A percentile compares a stretch with the other conserved stretches of the same genome.
Evolutionary conservation across 2,888 invertebrate species (phyloP).

Genomic region (Buathra laborator): DNA sequence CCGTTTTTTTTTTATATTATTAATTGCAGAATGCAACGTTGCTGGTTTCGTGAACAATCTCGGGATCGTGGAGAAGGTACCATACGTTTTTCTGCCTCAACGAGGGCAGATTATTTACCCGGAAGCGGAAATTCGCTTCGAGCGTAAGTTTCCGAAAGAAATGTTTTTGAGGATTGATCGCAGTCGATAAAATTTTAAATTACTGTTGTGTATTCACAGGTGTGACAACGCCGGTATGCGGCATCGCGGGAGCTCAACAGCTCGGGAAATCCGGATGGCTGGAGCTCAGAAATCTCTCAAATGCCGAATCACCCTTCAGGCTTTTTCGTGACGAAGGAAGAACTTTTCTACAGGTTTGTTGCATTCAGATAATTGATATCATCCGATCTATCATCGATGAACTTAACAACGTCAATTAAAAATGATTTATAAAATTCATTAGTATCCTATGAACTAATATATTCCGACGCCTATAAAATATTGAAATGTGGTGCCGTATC

Average conservation of each 20-base stretch:
- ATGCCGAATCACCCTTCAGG: slow-evolving; percentile 92
- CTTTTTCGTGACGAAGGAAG: slow-evolving; percentile 93
- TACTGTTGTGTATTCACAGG: slow-evolving; percentile 85
- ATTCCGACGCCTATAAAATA: too few species aligned
- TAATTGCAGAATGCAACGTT: slow-evolving; percentile 90
- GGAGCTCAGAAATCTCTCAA: slow-evolving; percentile 91
- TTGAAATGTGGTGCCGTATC: too few species aligned
- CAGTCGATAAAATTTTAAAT: neutral
- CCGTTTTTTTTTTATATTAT: neutral
- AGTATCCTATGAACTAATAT: too few species aligned
- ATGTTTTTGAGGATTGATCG: too few species aligned
- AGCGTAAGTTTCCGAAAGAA: slow-evolving; percentile 86
- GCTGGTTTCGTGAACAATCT: slow-evolving; percentile 92
- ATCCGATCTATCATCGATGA: too few species aligned
- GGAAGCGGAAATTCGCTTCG: slow-evolving; percentile 93
- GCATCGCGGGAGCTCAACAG: slow-evolving; percentile 94
- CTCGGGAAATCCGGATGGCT: slow-evolving; percentile 92
- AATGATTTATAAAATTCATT: too few species aligned
- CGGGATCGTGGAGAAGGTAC: slow-evolving; percentile 91
- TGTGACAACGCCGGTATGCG: slow-evolving; percentile 93
- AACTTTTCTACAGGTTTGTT: slow-evolving; percentile 91
- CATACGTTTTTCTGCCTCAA: slow-evolving; percentile 94
- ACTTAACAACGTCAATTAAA: too few species aligned
- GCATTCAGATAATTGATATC: too few species aligned
- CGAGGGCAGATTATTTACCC: slow-evolving; percentile 96